Conservation (phyloP, 92 coral and sea anemone species). For the Palythoa grandis region DNA sequence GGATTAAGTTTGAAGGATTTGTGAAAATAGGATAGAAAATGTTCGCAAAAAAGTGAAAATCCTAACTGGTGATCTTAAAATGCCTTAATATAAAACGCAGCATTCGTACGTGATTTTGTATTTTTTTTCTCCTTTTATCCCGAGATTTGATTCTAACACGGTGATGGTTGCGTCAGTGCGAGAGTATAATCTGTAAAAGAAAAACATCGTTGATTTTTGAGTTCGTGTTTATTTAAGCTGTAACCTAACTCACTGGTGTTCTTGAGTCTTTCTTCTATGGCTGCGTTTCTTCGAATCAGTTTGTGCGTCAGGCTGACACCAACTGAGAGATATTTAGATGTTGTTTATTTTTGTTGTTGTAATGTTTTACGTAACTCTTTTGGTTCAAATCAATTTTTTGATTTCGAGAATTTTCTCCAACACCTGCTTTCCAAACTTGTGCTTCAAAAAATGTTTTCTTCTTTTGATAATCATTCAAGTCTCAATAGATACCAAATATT, state of each 20-base stretch:
- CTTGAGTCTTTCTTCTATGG: neutral
- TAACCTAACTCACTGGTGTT: neutral
- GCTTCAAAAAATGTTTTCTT: neutral
- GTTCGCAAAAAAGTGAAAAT: constrained; percentile 32
- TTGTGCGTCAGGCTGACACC: constrained; percentile 11
- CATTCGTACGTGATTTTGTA: constrained; percentile 3
- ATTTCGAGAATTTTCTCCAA: neutral
- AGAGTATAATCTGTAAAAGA: constrained; percentile 6
- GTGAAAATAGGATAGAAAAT: neutral
- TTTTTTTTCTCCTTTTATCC: constrained; percentile 8
- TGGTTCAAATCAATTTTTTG: neutral
- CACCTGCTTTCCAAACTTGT: neutral
- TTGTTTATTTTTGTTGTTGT: constrained; percentile 34
- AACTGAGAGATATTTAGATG: neutral
- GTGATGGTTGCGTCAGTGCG: neutral
- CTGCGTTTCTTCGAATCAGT: neutral
- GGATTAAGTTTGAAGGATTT: neutral
- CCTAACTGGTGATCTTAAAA: constrained; percentile 11
- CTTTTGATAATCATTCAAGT: neutral
- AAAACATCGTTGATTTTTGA: neutral
- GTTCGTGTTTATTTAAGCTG: neutral
- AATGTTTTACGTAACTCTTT: constrained; percentile 35
- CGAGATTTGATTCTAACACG: constrained; percentile 14
- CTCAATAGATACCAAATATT: constrained; percentile 10
- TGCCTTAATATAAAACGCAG: neutral